Evolutionary conservation across 1,140 invertebrate genomes (phyloP).

Genomic region (Brachionus calyciflorus): DNA sequence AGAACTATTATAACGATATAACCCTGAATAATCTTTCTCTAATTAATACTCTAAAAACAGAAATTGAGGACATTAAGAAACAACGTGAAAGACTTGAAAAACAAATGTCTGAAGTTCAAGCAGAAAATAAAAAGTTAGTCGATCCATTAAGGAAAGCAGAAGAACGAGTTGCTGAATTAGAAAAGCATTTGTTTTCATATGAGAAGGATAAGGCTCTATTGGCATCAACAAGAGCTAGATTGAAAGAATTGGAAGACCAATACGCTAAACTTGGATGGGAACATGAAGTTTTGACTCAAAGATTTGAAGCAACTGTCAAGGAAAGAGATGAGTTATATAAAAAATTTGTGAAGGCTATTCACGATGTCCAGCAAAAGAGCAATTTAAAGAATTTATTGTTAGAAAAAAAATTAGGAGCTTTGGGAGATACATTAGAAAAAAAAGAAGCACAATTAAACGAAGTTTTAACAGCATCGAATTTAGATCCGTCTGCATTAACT

Average conservation of each 20-base stretch:
- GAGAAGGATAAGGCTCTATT: slow-evolving; percentile 73
- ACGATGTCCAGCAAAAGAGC: slow-evolving; percentile 80
- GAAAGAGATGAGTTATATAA: slow-evolving; percentile 76
- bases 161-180: slow-evolving; percentile 69
- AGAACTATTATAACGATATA: slow-evolving; percentile 89
- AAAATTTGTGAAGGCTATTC: slow-evolving; percentile 74
- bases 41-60: slow-evolving; percentile 71
- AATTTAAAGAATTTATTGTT: slow-evolving; percentile 72
- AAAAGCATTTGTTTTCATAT: slow-evolving; percentile 73
- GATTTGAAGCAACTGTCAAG: slow-evolving; percentile 71
- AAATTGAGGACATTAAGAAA: slow-evolving; percentile 77
- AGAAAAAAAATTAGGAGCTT: slow-evolving; percentile 70
- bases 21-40: slow-evolving; percentile 82
- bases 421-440: slow-evolving; percentile 69
- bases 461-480: slow-evolving; percentile 66
- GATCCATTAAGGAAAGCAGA: slow-evolving; percentile 71
- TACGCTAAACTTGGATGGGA: slow-evolving; percentile 66
- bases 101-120: slow-evolving; percentile 66
- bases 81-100: slow-evolving; percentile 74
- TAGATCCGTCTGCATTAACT: slow-evolving; percentile 65
- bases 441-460: slow-evolving; percentile 70
- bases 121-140: slow-evolving; percentile 71
- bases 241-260: slow-evolving; percentile 71
- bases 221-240: slow-evolving; percentile 60
- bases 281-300: slow-evolving; percentile 72